Base-by-base conservation (phyloP, 2,888 invertebrate genomes). In the Orthosia incerta region DNA sequence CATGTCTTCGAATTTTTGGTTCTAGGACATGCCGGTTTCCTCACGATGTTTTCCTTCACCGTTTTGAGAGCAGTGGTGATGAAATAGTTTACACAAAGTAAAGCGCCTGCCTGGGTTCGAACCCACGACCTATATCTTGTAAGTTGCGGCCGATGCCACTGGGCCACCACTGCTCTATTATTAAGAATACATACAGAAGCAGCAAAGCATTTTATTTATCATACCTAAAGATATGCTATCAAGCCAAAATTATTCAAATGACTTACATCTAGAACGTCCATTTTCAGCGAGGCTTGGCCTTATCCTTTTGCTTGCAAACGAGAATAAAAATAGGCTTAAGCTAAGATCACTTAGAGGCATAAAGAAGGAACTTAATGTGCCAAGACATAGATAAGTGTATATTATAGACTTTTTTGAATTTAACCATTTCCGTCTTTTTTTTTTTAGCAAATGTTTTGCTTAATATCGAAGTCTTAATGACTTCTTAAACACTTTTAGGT, bases 301-400 rank as follows among this genome's bases (percentile, higher is more conserved):
- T 59, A 75, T 75, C 57, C 48, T 39, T 60, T 69, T 59, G 3
- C 62, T 50, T 75, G 65, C 69, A 69, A 76, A 81, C 62, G 69
- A 79, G 81, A 26, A 76, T 66, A 63, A 81, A 66, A 79, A 79
- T 55, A 66, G 60, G 53, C 55, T 75, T 74, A 57, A 20, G 69
- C n/a, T 57, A 53, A 75, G 62, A 65, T 70, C 79, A 81, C 59
- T 81, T 70, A 70, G 26, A 18, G 26, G 16, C 50, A 20, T 63
- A 80, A 79, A 65, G 53, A 56, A 60, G 20, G 23, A 51, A 63
- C 62, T 59, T 66, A 63, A 80, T 76, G 57, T 55, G 2, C 20
- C 45, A 59, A n/a, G 62, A 66, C 31, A 51, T 55, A 55, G 50
- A 67, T 69, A 60, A 68, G 68, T 20, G 48, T 48, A 48, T 46